Conservation (phyloP, 2,888 invertebrate species). For the Athetis lepigone region DNA sequence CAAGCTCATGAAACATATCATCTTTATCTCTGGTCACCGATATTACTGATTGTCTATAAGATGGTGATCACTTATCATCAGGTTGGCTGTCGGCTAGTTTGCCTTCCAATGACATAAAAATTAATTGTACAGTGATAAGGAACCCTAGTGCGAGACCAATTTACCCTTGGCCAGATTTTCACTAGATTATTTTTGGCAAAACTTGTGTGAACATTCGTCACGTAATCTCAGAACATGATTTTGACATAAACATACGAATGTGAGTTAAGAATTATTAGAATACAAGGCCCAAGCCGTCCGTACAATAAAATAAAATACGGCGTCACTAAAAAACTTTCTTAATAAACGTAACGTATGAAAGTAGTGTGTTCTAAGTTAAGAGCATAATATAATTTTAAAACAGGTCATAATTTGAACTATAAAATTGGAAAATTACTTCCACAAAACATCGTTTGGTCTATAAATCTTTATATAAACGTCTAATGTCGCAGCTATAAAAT, state of each 20-base stretch:
- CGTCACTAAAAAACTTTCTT: slow-evolving; percentile 19
- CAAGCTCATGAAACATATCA: no score
- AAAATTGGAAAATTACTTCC: slow-evolving; percentile 10
- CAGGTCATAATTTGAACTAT: slow-evolving; percentile 14
- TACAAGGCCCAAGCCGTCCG: no score
- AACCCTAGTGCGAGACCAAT: no score
- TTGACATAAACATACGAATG: slow-evolving; percentile 21
- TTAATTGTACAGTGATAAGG: no score
- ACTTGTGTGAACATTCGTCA: slow-evolving; percentile 57
- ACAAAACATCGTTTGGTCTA: background rate
- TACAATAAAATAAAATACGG: background rate
- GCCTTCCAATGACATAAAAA: background rate
- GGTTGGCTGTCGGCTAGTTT: background rate
- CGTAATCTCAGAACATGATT: slow-evolving; percentile 43
- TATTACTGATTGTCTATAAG: no score
- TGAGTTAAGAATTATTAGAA: slow-evolving; percentile 16
- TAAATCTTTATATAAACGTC: slow-evolving; percentile 16
- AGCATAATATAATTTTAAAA: slow-evolving; percentile 19
- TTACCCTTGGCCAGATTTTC: no score
- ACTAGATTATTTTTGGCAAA: slow-evolving; percentile 49
- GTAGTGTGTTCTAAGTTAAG: slow-evolving; percentile 11
- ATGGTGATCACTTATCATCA: background rate
- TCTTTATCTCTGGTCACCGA: no score
- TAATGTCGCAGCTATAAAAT: slow-evolving; percentile 8
- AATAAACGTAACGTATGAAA: slow-evolving; percentile 9